A percentile compares a stretch with the other conserved stretches of the same genome.
Evolutionary conservation across 2,113 vertebrate species (phyloP).

Genomic region (Cololabis saira): DNA sequence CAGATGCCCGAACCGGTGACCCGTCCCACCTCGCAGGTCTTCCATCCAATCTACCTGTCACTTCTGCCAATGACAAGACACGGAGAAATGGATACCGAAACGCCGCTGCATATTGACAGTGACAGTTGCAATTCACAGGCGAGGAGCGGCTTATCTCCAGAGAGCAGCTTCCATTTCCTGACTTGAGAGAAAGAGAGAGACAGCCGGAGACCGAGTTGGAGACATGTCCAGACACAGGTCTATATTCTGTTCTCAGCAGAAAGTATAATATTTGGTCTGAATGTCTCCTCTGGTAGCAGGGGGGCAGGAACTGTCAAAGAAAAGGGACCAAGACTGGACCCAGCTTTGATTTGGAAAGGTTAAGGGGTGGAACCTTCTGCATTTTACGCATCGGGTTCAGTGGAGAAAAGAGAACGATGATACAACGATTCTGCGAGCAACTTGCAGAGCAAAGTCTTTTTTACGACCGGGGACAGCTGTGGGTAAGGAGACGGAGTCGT

Average conservation of each 20-base stretch:
- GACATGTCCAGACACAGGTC: constrained; percentile 63
- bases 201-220: constrained; percentile 37
- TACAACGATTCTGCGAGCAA: no score
- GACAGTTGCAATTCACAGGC: constrained; percentile 71
- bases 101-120: constrained; percentile 66
- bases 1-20: constrained; percentile 62
- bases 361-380: background rate
- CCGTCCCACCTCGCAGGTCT: constrained; percentile 59
- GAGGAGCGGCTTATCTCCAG: constrained; percentile 73
- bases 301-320: constrained; percentile 30
- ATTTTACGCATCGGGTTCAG: no score
- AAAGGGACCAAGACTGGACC: constrained; percentile 19
- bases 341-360: constrained; percentile 34
- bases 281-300: constrained; percentile 38
- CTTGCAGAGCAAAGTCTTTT: no score
- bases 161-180: constrained; percentile 74
- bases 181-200: constrained; percentile 54
- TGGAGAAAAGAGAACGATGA: no score
- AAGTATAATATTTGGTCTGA: constrained; percentile 48
- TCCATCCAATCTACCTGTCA: constrained; percentile 76
- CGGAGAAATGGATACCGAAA: constrained; percentile 61
- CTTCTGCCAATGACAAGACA: constrained; percentile 69
- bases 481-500: no score
- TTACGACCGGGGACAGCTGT: no score
- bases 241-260: constrained; percentile 59